Percentiles rank a stretch among this genome's conserved stretches.
phyloP scores from a whole-genome alignment of 2,113 vertebrate genomes.

The Oophaga pumilio region DNA sequence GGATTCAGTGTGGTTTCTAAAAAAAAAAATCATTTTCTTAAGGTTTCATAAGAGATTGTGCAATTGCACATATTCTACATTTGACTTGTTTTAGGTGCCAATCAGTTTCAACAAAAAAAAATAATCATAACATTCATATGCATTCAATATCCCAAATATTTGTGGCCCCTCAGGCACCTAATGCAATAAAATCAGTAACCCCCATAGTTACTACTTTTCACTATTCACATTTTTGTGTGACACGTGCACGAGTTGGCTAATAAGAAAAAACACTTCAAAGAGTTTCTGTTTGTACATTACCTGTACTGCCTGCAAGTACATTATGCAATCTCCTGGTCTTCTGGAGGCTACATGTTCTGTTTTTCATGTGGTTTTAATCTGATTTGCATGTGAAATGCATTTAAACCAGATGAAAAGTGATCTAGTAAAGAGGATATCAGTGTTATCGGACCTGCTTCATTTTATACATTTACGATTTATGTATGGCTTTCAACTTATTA shows the following conservation, averaged over 20 bases:
- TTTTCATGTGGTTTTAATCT: constrained; percentile 26
- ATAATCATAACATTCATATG: not conserved
- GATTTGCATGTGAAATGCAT: constrained; percentile 14
- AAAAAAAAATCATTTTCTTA: not conserved
- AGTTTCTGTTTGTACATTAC: not conserved
- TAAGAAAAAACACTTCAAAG: not conserved
- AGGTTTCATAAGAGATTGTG: not conserved
- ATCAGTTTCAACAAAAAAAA: not conserved
- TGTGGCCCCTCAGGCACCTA: not conserved
- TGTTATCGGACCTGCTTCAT: not conserved
- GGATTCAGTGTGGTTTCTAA: not conserved
- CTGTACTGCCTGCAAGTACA: not conserved
- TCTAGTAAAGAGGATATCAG: not conserved
- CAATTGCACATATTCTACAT: not conserved
- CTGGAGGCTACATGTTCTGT: not conserved
- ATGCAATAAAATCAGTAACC: not conserved
- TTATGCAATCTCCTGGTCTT: not conserved
- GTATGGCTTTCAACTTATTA: not conserved
- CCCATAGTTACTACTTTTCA: not conserved
- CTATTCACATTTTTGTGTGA: not conserved
- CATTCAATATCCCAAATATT: not conserved
- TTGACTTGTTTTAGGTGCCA: not conserved
- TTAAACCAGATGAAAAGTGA: constrained; percentile 12
- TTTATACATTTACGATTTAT: not conserved
- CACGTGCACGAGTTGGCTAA: not conserved